Percentiles rank a stretch among this genome's conserved stretches.
phyloP scores from a whole-genome alignment of 2,797 vertebrate genomes.

The Falco cherrug region DNA sequence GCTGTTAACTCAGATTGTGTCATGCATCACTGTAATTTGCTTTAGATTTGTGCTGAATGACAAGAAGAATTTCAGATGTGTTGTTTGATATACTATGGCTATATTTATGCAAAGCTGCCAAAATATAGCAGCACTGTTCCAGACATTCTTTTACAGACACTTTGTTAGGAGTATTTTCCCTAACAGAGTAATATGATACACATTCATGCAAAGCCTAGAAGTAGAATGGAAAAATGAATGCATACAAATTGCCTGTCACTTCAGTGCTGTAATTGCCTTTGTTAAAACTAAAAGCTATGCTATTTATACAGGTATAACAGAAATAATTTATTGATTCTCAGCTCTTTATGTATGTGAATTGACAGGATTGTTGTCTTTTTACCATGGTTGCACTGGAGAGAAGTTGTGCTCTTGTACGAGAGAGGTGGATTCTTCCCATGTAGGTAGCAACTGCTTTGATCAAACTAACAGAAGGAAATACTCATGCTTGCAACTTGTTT shows the following conservation, averaged over 20 bases:
- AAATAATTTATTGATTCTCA: not conserved
- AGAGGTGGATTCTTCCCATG: not conserved
- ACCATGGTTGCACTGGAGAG: not conserved
- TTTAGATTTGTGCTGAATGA: not conserved
- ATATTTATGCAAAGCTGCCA: not conserved
- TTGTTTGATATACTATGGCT: not conserved
- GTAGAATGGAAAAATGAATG: not conserved
- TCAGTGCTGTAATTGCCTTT: not conserved
- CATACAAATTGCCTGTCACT: not conserved
- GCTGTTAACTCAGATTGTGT: not conserved
- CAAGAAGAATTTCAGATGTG: not conserved
- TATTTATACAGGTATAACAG: not conserved
- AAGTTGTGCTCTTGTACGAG: not conserved
- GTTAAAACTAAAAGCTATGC: not conserved
- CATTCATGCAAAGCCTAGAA: not conserved
- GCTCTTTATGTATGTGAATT: not conserved
- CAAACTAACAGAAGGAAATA: not conserved
- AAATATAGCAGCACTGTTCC: not conserved
- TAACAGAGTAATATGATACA: not conserved
- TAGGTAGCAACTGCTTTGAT: not conserved
- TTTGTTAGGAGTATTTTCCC: not conserved
- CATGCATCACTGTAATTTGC: not conserved
- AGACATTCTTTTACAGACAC: not conserved
- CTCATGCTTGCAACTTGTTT: not conserved
- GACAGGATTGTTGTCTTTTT: not conserved